Conservation (phyloP, 2,888 invertebrate species). For the Eupithecia insigniata region DNA sequence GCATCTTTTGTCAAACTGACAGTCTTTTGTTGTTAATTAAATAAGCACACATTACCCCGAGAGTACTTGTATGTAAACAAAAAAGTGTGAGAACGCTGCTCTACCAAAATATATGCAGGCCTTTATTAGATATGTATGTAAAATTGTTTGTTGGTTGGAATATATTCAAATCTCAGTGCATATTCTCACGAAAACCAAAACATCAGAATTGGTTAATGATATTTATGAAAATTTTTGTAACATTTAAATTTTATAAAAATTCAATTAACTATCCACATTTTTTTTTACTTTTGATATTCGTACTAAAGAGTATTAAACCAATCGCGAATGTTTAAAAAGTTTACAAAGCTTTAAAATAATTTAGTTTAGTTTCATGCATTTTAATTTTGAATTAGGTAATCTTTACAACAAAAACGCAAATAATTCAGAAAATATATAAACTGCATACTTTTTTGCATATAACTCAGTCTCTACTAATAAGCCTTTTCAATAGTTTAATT, state of each 20-base stretch:
- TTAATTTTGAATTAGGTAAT: not conserved
- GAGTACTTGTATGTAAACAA: slow-evolving; percentile 44
- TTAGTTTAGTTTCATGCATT: not conserved
- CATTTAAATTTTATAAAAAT: too few species aligned
- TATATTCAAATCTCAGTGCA: not conserved
- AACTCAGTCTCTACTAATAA: slow-evolving; percentile 57
- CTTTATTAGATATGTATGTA: slow-evolving; percentile 5
- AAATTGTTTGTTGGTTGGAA: slow-evolving; percentile 1
- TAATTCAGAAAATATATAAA: not conserved
- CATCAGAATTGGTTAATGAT: not conserved
- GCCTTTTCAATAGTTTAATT: slow-evolving; percentile 66
- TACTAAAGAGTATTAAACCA: too few species aligned
- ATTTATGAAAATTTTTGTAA: too few species aligned
- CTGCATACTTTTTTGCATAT: not conserved
- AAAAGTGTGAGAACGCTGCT: slow-evolving; percentile 58
- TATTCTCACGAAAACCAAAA: not conserved
- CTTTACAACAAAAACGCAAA: not conserved
- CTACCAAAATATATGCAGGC: slow-evolving; percentile 25
- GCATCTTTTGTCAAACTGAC: slow-evolving; percentile 26
- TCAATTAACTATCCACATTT: too few species aligned
- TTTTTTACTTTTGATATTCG: too few species aligned
- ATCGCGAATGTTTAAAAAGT: too few species aligned
- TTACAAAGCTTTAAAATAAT: too few species aligned
- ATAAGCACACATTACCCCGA: slow-evolving; percentile 24
- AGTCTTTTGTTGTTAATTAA: slow-evolving; percentile 30